Percentiles rank a stretch among this genome's conserved stretches.
Conservation (phyloP, 2,888 invertebrate species). For the Sialis fuliginosa region DNA sequence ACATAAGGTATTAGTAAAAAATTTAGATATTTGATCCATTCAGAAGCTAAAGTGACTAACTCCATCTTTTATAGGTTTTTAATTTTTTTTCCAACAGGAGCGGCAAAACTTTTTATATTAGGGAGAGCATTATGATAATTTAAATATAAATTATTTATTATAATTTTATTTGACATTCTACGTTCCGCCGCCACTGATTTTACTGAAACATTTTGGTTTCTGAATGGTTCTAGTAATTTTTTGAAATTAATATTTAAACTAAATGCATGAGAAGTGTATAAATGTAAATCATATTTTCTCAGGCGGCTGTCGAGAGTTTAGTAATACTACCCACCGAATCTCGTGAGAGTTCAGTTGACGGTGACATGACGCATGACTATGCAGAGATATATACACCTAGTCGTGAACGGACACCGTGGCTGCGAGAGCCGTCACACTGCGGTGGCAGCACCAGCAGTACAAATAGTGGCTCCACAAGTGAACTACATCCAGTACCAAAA, state of each 20-base stretch:
- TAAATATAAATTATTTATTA: too few relatives aligned
- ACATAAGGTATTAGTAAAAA: too few relatives aligned
- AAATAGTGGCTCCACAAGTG: constrained; percentile 12
- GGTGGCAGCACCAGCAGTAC: constrained; percentile 13
- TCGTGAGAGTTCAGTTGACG: constrained; percentile 44
- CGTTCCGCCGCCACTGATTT: background rate
- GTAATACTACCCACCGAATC: constrained; percentile 30
- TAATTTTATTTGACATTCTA: too few relatives aligned
- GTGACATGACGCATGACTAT: constrained; percentile 68
- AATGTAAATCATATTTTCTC: constrained; percentile 11
- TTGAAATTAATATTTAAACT: background rate
- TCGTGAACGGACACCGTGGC: constrained; percentile 36
- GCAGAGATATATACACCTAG: constrained; percentile 90
- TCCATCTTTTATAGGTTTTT: too few relatives aligned
- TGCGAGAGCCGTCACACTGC: constrained; percentile 16
- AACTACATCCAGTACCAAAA: constrained; percentile 22
- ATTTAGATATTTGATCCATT: too few relatives aligned
- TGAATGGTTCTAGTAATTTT: background rate
- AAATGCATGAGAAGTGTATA: background rate
- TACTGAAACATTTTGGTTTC: background rate
- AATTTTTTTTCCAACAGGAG: too few relatives aligned
- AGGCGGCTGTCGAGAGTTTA: constrained; percentile 36
- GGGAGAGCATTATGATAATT: too few relatives aligned
- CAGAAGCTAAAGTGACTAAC: too few relatives aligned
- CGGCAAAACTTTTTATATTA: too few relatives aligned